These are phyloP conservation scores for Parauchenoglanis ngamensis DNA, from an alignment of 2,797 vertebrate species.

Conservation along the genomic window DNA sequence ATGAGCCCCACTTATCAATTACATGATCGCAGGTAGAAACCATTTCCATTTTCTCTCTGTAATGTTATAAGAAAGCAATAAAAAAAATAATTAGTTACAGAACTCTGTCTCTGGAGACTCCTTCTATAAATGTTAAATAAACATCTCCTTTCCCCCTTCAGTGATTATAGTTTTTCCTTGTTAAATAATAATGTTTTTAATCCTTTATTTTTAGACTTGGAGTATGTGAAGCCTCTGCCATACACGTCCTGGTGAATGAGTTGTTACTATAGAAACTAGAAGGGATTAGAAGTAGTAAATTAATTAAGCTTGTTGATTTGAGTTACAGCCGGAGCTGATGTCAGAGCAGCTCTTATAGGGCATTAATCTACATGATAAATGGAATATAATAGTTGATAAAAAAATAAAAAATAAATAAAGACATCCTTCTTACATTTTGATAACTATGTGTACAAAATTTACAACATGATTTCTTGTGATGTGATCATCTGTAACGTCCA, in stretches of 20 bases:
- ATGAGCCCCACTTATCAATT: background rate
- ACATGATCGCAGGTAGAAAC: background rate
- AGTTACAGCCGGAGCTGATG: background rate
- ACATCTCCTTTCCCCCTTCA: background rate
- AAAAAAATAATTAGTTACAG: background rate
- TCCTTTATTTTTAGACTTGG: background rate
- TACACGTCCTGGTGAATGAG: background rate
- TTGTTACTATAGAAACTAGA: slow-evolving; percentile 13
- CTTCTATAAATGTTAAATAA: background rate
- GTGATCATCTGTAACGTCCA: background rate
- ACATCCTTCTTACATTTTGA: background rate
- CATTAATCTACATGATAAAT: slow-evolving; percentile 5
- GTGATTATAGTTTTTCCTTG: background rate
- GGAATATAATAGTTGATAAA: background rate
- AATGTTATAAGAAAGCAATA: background rate
- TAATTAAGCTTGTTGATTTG: background rate
- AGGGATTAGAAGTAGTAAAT: background rate
- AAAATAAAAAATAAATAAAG: background rate
- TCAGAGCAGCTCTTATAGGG: background rate
- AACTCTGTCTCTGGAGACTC: background rate
- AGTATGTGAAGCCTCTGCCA: no score
- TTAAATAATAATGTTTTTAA: background rate
- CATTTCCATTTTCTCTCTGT: background rate
- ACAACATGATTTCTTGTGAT: background rate
- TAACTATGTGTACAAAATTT: background rate